Base-by-base conservation (phyloP, 2,888 invertebrate species). In the Philhelius pedissequus region DNA sequence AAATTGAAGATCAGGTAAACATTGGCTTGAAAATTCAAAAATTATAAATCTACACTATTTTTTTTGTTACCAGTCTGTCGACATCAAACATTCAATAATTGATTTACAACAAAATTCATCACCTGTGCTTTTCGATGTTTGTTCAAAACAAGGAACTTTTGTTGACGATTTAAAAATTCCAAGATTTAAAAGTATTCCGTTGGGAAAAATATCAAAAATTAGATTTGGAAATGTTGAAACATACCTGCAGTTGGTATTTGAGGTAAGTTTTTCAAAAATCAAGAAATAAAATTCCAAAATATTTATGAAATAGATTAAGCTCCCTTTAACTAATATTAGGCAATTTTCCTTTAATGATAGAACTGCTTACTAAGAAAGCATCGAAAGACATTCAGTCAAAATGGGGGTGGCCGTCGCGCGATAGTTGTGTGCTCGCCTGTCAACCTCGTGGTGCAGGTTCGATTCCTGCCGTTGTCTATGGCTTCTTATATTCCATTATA, bases 111-210 rank as follows among this genome's bases (percentile, higher is more conserved):
- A 80, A 18, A 52, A 9, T 38, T 3, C 15, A 20, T 13, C 15
- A 27, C 66, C 45, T 18, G 54, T 40, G 40, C 52, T 84, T 1
- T 18, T 80, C 18, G 84, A 84, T 32, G 43, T 80, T 9, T 66
- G 15, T 38, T 84, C 84, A 20, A 80, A 84, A 71, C 56, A 45
- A 38, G 84, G 84, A 32, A 80, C 84, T 9, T 84, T 71, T 62
- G 45, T 84, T 3, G 75, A 71, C 60, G 80, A 75, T 9, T 20
- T 32, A 2, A 3, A 66, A 20, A 25, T 76, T 9, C 32, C 25
- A 7, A 35, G 22, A 1, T 60, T 58, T 20, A 35, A 66, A 25
- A 60, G 64, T 58, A 13, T 56, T n/a, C 40, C 66, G 0, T 18
- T 84, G 3, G 11, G 32, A 6, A 76, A 80, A 56, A 66, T 60